These are phyloP conservation scores for Harpalus rubripes DNA, from an alignment of 2,888 invertebrate genomes.

Conservation along the genomic window DNA sequence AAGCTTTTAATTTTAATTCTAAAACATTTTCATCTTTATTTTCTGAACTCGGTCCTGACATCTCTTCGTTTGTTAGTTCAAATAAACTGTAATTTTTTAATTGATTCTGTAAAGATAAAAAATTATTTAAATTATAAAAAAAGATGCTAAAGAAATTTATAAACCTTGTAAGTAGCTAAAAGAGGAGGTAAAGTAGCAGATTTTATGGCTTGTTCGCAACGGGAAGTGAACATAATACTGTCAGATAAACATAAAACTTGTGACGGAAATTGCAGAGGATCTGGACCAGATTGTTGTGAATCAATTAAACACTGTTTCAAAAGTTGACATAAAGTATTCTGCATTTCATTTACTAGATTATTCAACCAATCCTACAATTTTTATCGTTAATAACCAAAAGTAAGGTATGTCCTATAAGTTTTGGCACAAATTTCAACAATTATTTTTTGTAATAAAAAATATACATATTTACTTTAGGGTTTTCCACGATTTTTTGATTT, in stretches of 20 bases:
- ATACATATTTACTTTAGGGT: too few relatives aligned
- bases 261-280: constrained; percentile 84
- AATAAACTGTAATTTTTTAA: constrained; percentile 78
- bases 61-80: constrained; percentile 71
- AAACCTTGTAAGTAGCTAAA: constrained; percentile 78
- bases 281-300: constrained; percentile 78
- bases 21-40: constrained; percentile 72
- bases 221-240: constrained; percentile 90
- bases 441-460: too few relatives aligned
- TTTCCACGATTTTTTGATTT: too few relatives aligned
- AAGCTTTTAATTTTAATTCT: constrained; percentile 92
- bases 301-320: constrained; percentile 80
- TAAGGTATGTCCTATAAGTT: too few relatives aligned
- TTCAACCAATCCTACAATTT: constrained; percentile 85
- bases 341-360: constrained; percentile 91
- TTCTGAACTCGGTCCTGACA: constrained; percentile 66
- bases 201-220: constrained; percentile 89
- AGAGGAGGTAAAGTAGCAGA: constrained; percentile 81
- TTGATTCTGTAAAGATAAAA: constrained; percentile 75
- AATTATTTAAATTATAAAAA: background rate
- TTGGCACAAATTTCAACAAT: too few relatives aligned
- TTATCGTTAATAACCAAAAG: constrained; percentile 7
- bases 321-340: constrained; percentile 85
- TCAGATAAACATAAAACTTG: constrained; percentile 93
- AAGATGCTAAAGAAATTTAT: background rate